Evolutionary conservation across 2,888 invertebrate species (phyloP).

Genomic region (Dicranocentrus wangi): DNA sequence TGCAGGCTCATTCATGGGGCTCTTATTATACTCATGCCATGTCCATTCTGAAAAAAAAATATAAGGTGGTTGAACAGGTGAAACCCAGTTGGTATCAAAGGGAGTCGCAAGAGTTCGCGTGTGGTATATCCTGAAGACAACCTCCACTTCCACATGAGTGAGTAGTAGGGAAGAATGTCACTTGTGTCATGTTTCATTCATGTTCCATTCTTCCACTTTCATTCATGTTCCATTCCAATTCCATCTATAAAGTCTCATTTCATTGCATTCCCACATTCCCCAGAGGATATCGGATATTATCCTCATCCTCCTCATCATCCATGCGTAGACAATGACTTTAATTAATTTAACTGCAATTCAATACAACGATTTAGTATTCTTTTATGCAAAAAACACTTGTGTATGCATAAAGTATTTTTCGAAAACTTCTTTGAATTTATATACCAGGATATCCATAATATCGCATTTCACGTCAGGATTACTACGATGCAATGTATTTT

Average conservation of each 20-base stretch:
- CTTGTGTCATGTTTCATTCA: neutral
- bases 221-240: neutral
- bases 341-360: too few relatives aligned
- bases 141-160: neutral
- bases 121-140: neutral
- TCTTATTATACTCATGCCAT: neutral
- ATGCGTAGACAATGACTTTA: too few relatives aligned
- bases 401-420: too few relatives aligned
- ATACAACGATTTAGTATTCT: too few relatives aligned
- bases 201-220: neutral
- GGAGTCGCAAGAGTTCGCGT: constrained; percentile 14
- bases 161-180: neutral
- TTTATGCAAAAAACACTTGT: too few relatives aligned
- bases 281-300: too few relatives aligned
- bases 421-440: too few relatives aligned
- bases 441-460: too few relatives aligned
- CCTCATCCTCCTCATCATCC: too few relatives aligned
- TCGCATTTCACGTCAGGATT: too few relatives aligned
- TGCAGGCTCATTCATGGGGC: neutral
- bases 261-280: neutral
- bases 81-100: neutral
- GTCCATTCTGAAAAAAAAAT: neutral
- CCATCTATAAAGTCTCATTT: neutral
- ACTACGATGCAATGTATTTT: too few relatives aligned
- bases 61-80: constrained; percentile 33